A percentile compares a stretch with the other conserved stretches of the same genome.
Evolutionary conservation across 92 coral and sea anemone genomes (phyloP).

Genomic region (Epizoanthus fatuus): DNA sequence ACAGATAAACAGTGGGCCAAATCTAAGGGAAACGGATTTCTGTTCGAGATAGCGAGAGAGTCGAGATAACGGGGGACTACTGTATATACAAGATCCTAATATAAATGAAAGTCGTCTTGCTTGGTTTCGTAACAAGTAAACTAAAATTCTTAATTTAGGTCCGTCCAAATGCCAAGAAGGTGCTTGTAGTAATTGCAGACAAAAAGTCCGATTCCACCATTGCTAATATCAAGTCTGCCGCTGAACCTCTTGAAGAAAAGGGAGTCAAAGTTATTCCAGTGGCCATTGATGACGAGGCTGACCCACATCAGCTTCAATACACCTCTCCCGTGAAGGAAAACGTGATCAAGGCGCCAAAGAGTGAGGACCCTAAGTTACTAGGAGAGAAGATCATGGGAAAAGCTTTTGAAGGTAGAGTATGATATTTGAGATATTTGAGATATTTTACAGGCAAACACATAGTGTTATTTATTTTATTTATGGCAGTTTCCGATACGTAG

Average conservation of each 20-base stretch:
- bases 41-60: no score
- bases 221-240: constrained; percentile 35
- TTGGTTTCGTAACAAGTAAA: no score
- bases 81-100: no score
- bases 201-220: constrained; percentile 27
- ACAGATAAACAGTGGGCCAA: no score
- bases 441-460: neutral
- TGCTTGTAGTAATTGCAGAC: constrained; percentile 48
- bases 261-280: constrained; percentile 42
- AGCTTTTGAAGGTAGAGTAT: constrained; percentile 24
- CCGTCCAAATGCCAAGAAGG: constrained; percentile 52
- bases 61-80: no score
- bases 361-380: constrained; percentile 37
- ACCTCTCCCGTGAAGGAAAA: constrained; percentile 38
- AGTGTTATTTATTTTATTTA: neutral
- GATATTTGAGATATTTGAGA: neutral
- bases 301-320: constrained; percentile 45
- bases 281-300: constrained; percentile 32
- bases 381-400: constrained; percentile 34
- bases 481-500: neutral
- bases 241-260: constrained; percentile 41
- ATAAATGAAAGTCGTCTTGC: no score
- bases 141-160: no score
- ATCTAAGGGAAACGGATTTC: no score
- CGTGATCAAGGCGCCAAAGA: constrained; percentile 17